These are phyloP conservation scores for Columba janthina DNA, from an alignment of 2,113 vertebrate species.

Conservation along the genomic window DNA sequence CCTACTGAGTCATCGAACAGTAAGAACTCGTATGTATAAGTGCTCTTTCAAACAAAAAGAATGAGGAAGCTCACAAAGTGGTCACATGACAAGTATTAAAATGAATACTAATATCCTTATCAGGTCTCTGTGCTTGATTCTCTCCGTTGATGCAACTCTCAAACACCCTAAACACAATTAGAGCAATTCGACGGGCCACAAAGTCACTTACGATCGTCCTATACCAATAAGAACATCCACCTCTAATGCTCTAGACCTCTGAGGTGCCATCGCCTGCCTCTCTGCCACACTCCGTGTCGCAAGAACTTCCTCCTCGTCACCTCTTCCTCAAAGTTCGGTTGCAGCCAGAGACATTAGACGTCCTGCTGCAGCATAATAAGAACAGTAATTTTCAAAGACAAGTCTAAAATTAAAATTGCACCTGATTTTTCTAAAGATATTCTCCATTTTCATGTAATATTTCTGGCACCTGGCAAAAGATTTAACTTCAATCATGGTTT, in stretches of 20 bases:
- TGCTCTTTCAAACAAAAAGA: conserved; percentile 58
- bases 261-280: background rate
- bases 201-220: background rate
- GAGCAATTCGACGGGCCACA: background rate
- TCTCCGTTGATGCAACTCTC: background rate
- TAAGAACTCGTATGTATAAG: conserved; percentile 47
- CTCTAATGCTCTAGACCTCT: background rate
- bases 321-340: background rate
- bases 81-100: background rate
- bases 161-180: background rate
- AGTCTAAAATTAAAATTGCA: background rate
- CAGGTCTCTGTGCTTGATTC: background rate
- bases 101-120: background rate
- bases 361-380: background rate
- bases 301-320: background rate
- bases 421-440: background rate
- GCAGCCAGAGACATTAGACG: background rate
- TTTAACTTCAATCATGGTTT: background rate
- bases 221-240: background rate
- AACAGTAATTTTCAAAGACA: background rate
- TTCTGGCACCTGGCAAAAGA: background rate
- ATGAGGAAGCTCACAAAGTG: conserved; percentile 41
- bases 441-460: background rate
- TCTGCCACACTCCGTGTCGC: background rate
- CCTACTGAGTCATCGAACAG: conserved; percentile 77